Evolutionary conservation across 2,888 invertebrate species (phyloP).

Genomic region (Pogonocherus hispidulus): DNA sequence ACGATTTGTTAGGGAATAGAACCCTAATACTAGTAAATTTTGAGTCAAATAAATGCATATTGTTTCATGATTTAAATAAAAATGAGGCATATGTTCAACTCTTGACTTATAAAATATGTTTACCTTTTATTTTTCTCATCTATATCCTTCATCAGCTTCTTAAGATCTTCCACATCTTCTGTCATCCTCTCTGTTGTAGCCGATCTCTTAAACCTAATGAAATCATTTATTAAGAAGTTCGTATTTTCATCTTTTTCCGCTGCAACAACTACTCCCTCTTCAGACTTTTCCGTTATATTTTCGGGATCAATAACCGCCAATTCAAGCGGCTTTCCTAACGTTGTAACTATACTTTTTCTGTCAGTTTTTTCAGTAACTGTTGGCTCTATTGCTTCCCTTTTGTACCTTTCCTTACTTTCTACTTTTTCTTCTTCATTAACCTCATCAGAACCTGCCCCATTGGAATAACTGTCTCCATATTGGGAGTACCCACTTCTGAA

Average conservation of each 20-base stretch:
- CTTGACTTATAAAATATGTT: too few relatives aligned
- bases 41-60: too few relatives aligned
- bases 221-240: conserved; percentile 61
- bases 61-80: too few relatives aligned
- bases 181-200: conserved; percentile 11
- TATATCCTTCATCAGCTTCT: conserved; percentile 28
- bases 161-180: conserved; percentile 32
- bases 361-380: not conserved
- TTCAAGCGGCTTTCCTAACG: conserved; percentile 58
- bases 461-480: conserved; percentile 25
- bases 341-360: conserved; percentile 43
- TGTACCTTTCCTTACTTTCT: conserved; percentile 25
- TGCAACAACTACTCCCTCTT: conserved; percentile 12
- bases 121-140: conserved; percentile 23
- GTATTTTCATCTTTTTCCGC: conserved; percentile 29
- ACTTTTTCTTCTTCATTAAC: not conserved
- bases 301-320: conserved; percentile 50
- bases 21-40: too few relatives aligned
- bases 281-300: conserved; percentile 32
- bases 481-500: conserved; percentile 38
- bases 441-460: conserved; percentile 34
- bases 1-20: too few relatives aligned
- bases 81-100: too few relatives aligned
- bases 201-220: conserved; percentile 61
- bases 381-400: conserved; percentile 28